Percentiles rank a stretch among this genome's conserved stretches.
Evolutionary conservation across 2,797 vertebrate species (phyloP).

Genomic region (Etheostoma perlongum): DNA sequence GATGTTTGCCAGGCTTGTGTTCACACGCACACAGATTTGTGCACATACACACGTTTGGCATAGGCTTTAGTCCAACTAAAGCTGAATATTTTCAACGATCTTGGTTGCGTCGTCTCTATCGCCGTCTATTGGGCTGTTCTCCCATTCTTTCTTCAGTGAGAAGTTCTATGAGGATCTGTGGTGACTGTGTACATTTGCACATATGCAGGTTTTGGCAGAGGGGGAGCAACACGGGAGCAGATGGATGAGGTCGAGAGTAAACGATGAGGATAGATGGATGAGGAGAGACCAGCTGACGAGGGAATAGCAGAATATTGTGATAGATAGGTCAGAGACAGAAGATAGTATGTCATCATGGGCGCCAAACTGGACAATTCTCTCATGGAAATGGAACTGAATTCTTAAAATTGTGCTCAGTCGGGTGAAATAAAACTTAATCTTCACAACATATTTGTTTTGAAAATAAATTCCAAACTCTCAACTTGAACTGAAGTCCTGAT

Average conservation of each 20-base stretch:
- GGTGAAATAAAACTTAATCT: background rate
- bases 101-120: background rate
- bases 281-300: background rate
- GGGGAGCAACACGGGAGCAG: background rate
- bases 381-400: background rate
- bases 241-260: constrained; percentile 9
- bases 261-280: constrained; percentile 15
- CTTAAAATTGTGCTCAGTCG: background rate
- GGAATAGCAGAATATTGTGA: constrained; percentile 35
- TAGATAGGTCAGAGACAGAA: constrained; percentile 11
- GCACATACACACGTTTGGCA: background rate
- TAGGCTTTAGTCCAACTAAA: background rate
- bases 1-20: constrained; percentile 29
- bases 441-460: background rate
- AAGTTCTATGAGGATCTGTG: background rate
- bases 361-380: background rate
- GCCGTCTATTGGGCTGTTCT: background rate
- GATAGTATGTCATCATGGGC: constrained; percentile 18
- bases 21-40: constrained; percentile 6
- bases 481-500: background rate
- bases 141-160: background rate
- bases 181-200: background rate
- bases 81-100: background rate
- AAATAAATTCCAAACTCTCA: constrained; percentile 2
- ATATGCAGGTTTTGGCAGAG: background rate